These are phyloP conservation scores for Athalia cordata DNA, from an alignment of 2,888 invertebrate species.

Conservation along the genomic window DNA sequence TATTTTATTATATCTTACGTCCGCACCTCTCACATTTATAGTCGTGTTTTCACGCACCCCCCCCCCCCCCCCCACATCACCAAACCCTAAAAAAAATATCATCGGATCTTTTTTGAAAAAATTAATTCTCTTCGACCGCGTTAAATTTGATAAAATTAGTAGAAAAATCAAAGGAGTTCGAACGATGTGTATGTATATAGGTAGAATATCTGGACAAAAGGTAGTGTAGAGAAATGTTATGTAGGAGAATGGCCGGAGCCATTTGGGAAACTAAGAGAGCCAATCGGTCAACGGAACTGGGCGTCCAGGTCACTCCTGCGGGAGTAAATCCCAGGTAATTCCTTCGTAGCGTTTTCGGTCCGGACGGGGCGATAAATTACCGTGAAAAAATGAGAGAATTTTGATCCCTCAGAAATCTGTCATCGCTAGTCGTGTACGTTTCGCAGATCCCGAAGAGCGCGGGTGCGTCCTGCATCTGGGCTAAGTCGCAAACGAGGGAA, in stretches of 20 bases:
- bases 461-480: conserved; percentile 2
- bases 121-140: too few species aligned
- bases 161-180: too few species aligned
- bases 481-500: conserved; percentile 47
- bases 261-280: conserved; percentile 31
- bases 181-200: too few species aligned
- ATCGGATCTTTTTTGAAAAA: too few species aligned
- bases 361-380: conserved; percentile 41
- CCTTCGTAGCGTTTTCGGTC: conserved; percentile 10
- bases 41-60: too few species aligned
- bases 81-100: too few species aligned
- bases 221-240: background rate
- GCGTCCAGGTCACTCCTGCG: conserved; percentile 39
- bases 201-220: background rate
- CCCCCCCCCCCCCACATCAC: too few species aligned
- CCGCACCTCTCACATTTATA: too few species aligned
- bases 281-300: conserved; percentile 41
- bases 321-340: conserved; percentile 45
- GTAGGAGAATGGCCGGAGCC: background rate
- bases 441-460: background rate
- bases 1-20: too few species aligned
- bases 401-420: conserved; percentile 48
- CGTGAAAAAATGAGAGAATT: conserved; percentile 47
- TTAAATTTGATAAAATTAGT: too few species aligned
- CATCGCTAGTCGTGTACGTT: conserved; percentile 37